Percentiles rank a stretch among this genome's conserved stretches.
These are phyloP conservation scores for Phengaris alcon DNA, from an alignment of 2,888 invertebrate genomes.

Conservation along the genomic window DNA sequence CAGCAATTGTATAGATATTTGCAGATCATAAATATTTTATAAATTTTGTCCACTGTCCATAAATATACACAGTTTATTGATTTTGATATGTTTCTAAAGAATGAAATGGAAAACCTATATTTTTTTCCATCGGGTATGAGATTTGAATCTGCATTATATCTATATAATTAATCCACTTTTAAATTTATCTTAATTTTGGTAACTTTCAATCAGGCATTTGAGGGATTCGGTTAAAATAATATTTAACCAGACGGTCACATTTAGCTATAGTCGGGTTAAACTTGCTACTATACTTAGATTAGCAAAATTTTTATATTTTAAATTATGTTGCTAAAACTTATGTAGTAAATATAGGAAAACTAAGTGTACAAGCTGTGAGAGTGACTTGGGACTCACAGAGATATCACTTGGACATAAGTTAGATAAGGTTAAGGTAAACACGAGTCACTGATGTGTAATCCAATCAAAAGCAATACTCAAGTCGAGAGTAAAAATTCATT, in stretches of 20 bases:
- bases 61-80: neutral
- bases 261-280: slow-evolving; percentile 9
- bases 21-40: neutral
- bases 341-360: slow-evolving; percentile 12
- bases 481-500: neutral
- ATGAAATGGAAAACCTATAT: neutral
- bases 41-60: neutral
- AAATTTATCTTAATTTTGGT: slow-evolving; percentile 22
- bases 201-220: slow-evolving; percentile 20
- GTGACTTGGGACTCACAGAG: neutral
- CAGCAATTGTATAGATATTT: slow-evolving; percentile 27
- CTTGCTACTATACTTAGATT: slow-evolving; percentile 17
- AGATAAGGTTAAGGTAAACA: neutral
- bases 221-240: slow-evolving; percentile 16
- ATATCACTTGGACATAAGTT: slow-evolving; percentile 18
- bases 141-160: slow-evolving; percentile 9
- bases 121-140: neutral
- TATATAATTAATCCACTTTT: slow-evolving; percentile 20
- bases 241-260: slow-evolving; percentile 20
- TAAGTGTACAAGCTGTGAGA: neutral
- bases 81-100: neutral
- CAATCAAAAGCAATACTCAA: slow-evolving; percentile 15
- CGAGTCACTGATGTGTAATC: neutral
- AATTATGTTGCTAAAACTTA: slow-evolving; percentile 10
- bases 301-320: slow-evolving; percentile 22